Conservation (phyloP, 1,140 invertebrate species). For the Branchinecta lindahli region DNA sequence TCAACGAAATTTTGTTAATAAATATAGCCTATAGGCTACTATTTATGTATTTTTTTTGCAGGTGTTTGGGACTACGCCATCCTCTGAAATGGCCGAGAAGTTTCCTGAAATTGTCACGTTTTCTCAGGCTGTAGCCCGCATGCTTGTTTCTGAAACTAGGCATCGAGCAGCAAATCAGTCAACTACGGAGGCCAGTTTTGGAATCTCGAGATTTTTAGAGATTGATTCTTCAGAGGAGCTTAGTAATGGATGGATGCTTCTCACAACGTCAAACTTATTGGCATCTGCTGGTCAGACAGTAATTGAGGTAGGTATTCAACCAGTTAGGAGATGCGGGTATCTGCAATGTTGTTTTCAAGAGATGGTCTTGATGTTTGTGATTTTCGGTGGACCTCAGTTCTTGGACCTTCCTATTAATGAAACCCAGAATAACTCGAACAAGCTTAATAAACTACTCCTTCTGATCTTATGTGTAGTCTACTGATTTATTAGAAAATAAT, state of each 20-base stretch:
- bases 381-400: too few relatives aligned
- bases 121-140: constrained; percentile 78
- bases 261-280: constrained; percentile 71
- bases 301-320: constrained; percentile 39
- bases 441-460: too few relatives aligned
- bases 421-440: too few relatives aligned
- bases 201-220: constrained; percentile 88
- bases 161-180: constrained; percentile 85
- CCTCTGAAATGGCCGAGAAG: constrained; percentile 84
- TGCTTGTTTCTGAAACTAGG: constrained; percentile 90
- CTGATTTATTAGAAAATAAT: too few relatives aligned
- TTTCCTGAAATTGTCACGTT: constrained; percentile 85
- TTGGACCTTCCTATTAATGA: too few relatives aligned
- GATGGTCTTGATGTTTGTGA: too few relatives aligned
- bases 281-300: constrained; percentile 61
- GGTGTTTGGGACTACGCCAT: constrained; percentile 78
- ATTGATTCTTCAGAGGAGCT: constrained; percentile 80
- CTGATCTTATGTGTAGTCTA: too few relatives aligned
- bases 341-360: too few relatives aligned
- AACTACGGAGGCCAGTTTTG: constrained; percentile 84
- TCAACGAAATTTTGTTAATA: too few relatives aligned
- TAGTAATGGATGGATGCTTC: constrained; percentile 89
- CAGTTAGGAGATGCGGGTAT: too few relatives aligned
- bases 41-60: constrained; percentile 28
- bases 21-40: constrained; percentile 13